Base-by-base conservation (phyloP, 2,888 invertebrate genomes). In the Leucoma salicis region DNA sequence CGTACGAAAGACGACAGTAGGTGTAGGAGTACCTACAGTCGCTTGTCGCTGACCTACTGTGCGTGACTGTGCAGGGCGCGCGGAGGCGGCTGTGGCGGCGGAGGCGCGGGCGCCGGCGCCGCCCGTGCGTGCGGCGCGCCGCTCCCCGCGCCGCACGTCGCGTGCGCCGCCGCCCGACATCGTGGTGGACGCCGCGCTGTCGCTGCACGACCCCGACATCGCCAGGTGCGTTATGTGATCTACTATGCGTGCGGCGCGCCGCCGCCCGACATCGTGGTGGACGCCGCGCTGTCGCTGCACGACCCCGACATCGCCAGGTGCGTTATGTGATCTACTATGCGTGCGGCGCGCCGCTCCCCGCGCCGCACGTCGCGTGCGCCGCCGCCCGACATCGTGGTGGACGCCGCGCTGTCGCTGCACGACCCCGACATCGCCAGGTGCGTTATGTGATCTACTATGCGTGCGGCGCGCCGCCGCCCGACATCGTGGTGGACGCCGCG, bases 271-370 rank as follows among this genome's bases (percentile, higher is more conserved):
- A n/a, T n/a, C n/a, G 35, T 60, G 42, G 34, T 29, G 11, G 48
- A 41, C 0, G 39, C 52, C 3, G 42, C 56, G 14, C 46, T 46
- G 13, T 40, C 60, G 13, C 42, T 34, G 14, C 47, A 49, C n/a
- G 0, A 79, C 86, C 18, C 89, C 90, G 33, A 87, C 86, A 50
- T 88, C 88, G 38, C 91, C 91, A 13, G 83, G n/a, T n/a, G n/a
- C n/a, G n/a, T n/a, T n/a, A n/a, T n/a, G n/a, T n/a, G n/a, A n/a
- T n/a, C n/a, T n/a, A n/a, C n/a, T n/a, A n/a, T 70, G 10, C 83
- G 91, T 53, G 66, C 85, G 2, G 76, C 79, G 1, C 80, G 91
- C 3, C 81, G 83, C 62, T 77, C 79, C 2, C 79, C 80, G 56
- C 78, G 84, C 46, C 77, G 81, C 53, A 71, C 87, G 78, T 52